Base-by-base conservation (phyloP, 2,113 vertebrate genomes). In the Tragelaphus strepsiceros region DNA sequence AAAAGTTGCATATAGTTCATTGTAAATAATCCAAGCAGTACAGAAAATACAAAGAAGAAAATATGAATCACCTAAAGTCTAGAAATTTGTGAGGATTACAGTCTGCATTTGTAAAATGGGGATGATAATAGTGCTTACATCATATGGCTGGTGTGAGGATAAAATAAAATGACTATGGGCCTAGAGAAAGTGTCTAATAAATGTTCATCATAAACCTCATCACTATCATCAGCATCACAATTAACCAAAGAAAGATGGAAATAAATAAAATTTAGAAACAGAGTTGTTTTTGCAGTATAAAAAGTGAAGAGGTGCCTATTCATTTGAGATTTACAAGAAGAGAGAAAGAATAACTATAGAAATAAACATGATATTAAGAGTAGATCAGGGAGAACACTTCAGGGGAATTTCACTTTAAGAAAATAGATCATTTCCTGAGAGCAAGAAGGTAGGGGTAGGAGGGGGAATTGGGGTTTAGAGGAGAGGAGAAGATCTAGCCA, bases 381-480 rank as follows among this genome's bases (percentile, higher is more conserved):
- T 54, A 90, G 24, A 91, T 80, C 28, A 82, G 35, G 78, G 77
- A 97, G 80, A 95, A 78, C 35, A 80, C 94, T 87, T 93, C 67
- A 93, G 51, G 43, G 10, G n/a, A 6, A 91, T 91, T 96, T 93
- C 53, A 91, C 61, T 96, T 91, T 96, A 93, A 97, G 43, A 87
- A 95, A 97, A 92, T 21, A 82, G 82, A 88, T 94, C 14, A 82
- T 94, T 94, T 93, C 2, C 43, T 86, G 59, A 94, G 64, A 90
- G 43, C 35, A 89, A 93, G 85, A 83, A 88, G 93, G 39, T 80
- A 82, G 39, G 43, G 6, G 19, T 26, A 89, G 32, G 78, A 81
- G 17, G 67, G 82, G 13, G 53, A 90, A 32, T 49, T 91, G 90
- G 54, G 30, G 24, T 92, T 88, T 88, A 58, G 43, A 89, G 81